These are phyloP conservation scores for Asobara japonica DNA, from an alignment of 1,140 invertebrate genomes.

Conservation along the genomic window DNA sequence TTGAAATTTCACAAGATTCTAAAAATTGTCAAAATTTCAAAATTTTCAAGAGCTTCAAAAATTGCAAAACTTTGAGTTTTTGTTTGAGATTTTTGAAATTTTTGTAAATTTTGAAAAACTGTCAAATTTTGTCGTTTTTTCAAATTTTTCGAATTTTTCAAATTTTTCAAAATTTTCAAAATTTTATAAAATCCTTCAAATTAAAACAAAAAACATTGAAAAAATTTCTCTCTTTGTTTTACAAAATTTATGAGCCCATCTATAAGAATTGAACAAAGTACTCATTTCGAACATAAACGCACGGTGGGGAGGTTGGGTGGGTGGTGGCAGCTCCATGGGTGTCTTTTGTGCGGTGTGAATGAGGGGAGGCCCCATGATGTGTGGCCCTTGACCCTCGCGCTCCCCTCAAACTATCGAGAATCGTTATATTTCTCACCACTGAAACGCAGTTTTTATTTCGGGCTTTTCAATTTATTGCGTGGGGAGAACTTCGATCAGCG, in stretches of 20 bases:
- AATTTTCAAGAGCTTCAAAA: neutral
- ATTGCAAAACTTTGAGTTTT: no score
- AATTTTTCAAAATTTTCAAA: neutral
- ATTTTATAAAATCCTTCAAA: no score
- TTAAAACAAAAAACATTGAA: neutral
- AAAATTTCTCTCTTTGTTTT: neutral
- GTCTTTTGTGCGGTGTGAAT: neutral
- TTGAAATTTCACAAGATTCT: no score
- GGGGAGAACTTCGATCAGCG: no score
- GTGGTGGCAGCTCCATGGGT: neutral
- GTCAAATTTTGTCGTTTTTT: no score
- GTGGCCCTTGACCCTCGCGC: neutral
- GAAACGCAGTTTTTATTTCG: no score
- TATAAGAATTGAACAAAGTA: conserved; percentile 96
- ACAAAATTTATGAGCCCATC: conserved; percentile 87
- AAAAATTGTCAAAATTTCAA: no score
- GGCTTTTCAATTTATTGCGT: no score
- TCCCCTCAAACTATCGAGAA: no score
- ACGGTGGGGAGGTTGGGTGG: neutral
- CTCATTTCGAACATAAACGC: conserved; percentile 26
- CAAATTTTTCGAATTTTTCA: neutral
- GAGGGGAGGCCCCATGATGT: neutral
- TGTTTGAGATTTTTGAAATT: no score
- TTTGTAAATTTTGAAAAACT: neutral
- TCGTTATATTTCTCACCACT: no score